These are phyloP conservation scores for Gila robusta DNA, from an alignment of 2,797 vertebrate genomes.

Conservation along the genomic window DNA sequence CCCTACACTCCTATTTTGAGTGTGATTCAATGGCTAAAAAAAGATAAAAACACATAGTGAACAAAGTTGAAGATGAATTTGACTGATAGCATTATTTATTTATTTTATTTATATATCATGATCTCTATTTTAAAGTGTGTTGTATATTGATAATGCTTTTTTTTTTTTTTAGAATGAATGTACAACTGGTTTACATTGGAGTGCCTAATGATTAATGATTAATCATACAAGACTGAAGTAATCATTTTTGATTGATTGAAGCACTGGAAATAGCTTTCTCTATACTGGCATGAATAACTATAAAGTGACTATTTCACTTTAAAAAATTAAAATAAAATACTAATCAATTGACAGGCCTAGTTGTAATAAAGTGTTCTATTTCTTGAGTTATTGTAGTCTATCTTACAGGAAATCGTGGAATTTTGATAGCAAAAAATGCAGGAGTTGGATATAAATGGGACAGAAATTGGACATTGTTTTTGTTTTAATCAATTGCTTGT, in stretches of 20 bases:
- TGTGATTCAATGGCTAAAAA: neutral
- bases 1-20: neutral
- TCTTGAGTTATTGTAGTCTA: neutral
- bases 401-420: neutral
- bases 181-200: conserved; percentile 1
- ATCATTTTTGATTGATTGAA: too few species aligned
- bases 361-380: neutral
- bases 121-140: neutral
- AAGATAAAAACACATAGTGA: neutral
- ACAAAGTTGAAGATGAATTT: neutral
- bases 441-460: neutral
- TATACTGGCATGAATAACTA: neutral
- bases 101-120: neutral
- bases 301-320: neutral
- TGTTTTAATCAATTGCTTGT: neutral
- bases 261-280: neutral
- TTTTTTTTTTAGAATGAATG: neutral
- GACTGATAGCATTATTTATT: neutral
- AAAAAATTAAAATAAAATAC: neutral
- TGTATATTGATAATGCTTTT: neutral
- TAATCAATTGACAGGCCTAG: too few species aligned
- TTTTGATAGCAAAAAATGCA: neutral
- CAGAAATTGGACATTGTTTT: neutral
- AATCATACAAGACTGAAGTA: too few species aligned
- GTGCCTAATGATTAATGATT: neutral